These are phyloP conservation scores for Agonopterix arenella DNA, from an alignment of 2,888 invertebrate species.

Conservation along the genomic window DNA sequence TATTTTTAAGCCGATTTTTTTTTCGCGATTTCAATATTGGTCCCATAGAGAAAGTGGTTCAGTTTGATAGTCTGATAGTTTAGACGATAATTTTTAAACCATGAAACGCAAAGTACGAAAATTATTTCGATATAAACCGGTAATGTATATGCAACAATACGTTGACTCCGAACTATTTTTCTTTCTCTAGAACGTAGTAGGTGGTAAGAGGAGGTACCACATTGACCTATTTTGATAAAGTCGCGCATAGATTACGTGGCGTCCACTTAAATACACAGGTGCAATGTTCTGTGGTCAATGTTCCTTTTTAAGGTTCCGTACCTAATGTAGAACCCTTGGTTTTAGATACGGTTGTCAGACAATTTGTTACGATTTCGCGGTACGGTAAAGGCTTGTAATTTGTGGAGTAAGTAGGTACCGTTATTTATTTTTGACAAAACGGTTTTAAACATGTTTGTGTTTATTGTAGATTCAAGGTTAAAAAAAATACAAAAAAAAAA, in stretches of 20 bases:
- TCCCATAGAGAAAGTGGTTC: no score
- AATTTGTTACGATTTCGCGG: neutral
- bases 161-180: neutral
- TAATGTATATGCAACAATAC: neutral
- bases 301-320: slow-evolving; percentile 5
- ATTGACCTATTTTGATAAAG: slow-evolving; percentile 75
- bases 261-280: slow-evolving; percentile 38
- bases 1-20: no score
- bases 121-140: neutral
- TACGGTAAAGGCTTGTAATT: neutral
- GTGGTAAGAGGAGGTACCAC: slow-evolving; percentile 37
- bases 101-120: no score
- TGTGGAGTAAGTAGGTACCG: neutral
- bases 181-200: slow-evolving; percentile 7
- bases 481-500: neutral
- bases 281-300: slow-evolving; percentile 17
- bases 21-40: no score
- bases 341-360: slow-evolving; percentile 1
- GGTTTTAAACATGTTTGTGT: neutral
- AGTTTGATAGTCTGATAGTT: no score
- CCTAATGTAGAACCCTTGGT: neutral
- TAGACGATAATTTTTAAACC: no score
- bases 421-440: neutral
- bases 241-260: slow-evolving; percentile 57
- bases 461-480: neutral